These are phyloP conservation scores for Marasmarcha lunaedactyla DNA, from an alignment of 2,888 invertebrate species.

Conservation along the genomic window DNA sequence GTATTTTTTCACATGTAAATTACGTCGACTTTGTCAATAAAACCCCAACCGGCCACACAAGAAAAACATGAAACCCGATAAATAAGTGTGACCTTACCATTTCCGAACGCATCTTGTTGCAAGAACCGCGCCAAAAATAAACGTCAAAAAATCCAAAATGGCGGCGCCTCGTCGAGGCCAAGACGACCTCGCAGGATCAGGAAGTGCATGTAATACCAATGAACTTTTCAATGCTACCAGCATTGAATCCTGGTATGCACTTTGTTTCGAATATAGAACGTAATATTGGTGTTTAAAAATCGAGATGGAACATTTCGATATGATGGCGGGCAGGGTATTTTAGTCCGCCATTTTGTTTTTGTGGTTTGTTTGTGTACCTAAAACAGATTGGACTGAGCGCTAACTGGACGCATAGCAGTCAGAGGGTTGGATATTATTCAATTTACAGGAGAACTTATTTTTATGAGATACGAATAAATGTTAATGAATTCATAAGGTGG, in stretches of 20 bases:
- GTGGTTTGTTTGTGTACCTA: constrained; percentile 8
- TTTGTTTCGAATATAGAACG: constrained; percentile 22
- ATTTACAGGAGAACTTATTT: too few species aligned
- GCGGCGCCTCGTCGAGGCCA: constrained; percentile 35
- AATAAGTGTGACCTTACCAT: constrained; percentile 29
- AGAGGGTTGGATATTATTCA: too few species aligned
- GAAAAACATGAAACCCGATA: not conserved
- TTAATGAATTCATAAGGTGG: too few species aligned
- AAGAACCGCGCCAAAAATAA: constrained; percentile 61
- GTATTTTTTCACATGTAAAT: not conserved
- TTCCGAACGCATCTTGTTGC: constrained; percentile 21
- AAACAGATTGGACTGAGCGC: constrained; percentile 6
- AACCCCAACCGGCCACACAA: not conserved
- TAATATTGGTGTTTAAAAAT: constrained; percentile 35
- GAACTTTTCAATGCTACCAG: constrained; percentile 65
- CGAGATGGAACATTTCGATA: not conserved
- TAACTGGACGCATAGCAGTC: not conserved
- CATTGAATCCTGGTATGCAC: constrained; percentile 38
- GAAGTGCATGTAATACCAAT: constrained; percentile 66
- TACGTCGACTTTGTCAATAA: not conserved
- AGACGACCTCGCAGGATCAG: constrained; percentile 51
- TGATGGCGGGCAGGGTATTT: not conserved
- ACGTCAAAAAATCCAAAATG: constrained; percentile 62
- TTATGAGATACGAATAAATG: too few species aligned
- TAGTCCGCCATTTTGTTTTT: constrained; percentile 6